Evolutionary conservation across 2,888 invertebrate genomes (phyloP).

Genomic region (Limnephilus marmoratus): DNA sequence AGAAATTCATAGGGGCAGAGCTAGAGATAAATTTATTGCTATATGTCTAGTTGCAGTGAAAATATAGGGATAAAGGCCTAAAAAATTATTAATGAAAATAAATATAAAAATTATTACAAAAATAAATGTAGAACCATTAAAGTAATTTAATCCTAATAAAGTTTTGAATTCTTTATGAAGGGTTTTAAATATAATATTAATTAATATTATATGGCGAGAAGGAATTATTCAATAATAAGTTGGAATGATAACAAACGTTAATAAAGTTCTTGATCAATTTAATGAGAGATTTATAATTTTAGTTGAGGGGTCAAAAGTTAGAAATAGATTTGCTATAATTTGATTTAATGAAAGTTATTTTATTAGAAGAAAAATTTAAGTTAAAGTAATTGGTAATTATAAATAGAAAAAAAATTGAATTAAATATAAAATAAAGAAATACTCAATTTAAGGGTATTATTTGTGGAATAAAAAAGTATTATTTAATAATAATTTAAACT

Average conservation of each 20-base stretch:
- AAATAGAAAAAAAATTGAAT: too few species aligned
- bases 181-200: conserved; percentile 71
- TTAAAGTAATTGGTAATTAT: too few species aligned
- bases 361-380: too few species aligned
- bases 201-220: too few species aligned
- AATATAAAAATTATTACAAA: conserved; percentile 79
- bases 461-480: conserved; percentile 84
- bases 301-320: conserved; percentile 81
- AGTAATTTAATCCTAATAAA: conserved; percentile 73
- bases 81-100: conserved; percentile 82
- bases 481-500: conserved; percentile 79
- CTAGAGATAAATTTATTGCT: conserved; percentile 78
- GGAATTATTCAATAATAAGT: too few species aligned
- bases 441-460: conserved; percentile 75
- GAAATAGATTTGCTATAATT: conserved; percentile 84
- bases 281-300: conserved; percentile 75
- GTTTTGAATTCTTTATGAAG: conserved; percentile 79
- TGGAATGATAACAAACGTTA: too few species aligned
- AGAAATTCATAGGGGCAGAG: conserved; percentile 80
- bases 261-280: conserved; percentile 74
- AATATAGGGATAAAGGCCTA: too few species aligned
- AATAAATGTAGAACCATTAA: conserved; percentile 76
- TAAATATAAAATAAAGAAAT: too few species aligned
- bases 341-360: conserved; percentile 74
- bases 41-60: conserved; percentile 77